Conservation (phyloP, 1,140 invertebrate species). For the Laupala kohalensis region DNA sequence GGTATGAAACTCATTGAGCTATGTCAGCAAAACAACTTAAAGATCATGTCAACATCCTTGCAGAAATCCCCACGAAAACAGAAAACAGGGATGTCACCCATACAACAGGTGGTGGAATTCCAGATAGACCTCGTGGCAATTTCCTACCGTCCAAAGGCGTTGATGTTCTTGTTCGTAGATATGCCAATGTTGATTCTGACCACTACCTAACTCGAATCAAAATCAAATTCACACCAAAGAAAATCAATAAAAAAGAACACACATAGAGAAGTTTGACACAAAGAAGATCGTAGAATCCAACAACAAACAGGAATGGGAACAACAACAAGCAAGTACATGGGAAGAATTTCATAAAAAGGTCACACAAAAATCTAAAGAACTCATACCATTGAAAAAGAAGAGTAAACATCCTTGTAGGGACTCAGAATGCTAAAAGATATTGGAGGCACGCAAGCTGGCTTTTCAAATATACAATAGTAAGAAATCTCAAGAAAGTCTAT, state of each 20-base stretch:
- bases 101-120: neutral
- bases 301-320: neutral
- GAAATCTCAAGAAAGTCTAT: neutral
- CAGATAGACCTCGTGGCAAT: constrained; percentile 1
- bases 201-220: constrained; percentile 3
- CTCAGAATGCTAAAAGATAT: neutral
- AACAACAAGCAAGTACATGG: neutral
- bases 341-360: neutral
- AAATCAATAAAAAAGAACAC: neutral
- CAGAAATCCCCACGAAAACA: neutral
- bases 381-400: neutral
- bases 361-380: neutral
- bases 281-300: neutral
- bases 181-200: neutral
- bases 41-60: neutral
- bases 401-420: neutral
- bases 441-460: too few relatives aligned
- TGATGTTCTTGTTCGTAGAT: neutral
- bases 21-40: neutral
- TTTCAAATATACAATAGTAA: too few relatives aligned
- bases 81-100: neutral
- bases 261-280: neutral
- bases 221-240: constrained; percentile 4
- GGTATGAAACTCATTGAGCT: neutral
- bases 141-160: neutral